phyloP scores from a whole-genome alignment of 2,113 vertebrate species.

The Aegypius monachus region DNA sequence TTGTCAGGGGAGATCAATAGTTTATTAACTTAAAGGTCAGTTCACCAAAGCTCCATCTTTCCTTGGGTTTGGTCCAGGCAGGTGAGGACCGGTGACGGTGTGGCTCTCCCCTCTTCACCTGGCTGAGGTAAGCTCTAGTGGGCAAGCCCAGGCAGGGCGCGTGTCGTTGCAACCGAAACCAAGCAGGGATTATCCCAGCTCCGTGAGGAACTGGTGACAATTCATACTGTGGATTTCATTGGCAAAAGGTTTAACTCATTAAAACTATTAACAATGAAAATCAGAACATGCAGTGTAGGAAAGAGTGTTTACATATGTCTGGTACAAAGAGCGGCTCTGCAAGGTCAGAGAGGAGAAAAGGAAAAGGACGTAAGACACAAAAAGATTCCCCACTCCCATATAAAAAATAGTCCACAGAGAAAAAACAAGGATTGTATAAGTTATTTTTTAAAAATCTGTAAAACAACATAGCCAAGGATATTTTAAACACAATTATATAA shows the following conservation, averaged over 20 bases:
- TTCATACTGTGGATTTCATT: slow-evolving; percentile 51
- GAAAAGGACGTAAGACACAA: not conserved
- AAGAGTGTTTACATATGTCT: slow-evolving; percentile 52
- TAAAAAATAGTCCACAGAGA: slow-evolving; percentile 62
- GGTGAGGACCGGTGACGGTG: not conserved
- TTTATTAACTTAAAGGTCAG: slow-evolving; percentile 76
- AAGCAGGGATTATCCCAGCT: slow-evolving; percentile 41
- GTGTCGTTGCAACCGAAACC: slow-evolving; percentile 32
- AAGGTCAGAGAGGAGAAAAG: slow-evolving; percentile 8
- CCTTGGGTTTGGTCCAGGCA: not conserved
- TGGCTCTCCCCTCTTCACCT: slow-evolving; percentile 17
- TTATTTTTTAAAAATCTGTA: slow-evolving; percentile 55
- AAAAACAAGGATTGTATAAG: slow-evolving; percentile 64
- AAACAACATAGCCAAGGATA: slow-evolving; percentile 46
- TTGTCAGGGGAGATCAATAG: slow-evolving; percentile 58
- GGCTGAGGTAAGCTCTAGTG: not conserved
- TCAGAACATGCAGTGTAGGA: slow-evolving; percentile 54
- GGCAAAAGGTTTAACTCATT: slow-evolving; percentile 64
- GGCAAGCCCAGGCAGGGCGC: slow-evolving; percentile 13
- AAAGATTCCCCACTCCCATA: slow-evolving; percentile 34
- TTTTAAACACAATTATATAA: slow-evolving; percentile 69
- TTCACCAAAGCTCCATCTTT: slow-evolving; percentile 44
- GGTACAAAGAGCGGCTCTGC: slow-evolving; percentile 44
- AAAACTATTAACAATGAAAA: slow-evolving; percentile 61
- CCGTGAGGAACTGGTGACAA: slow-evolving; percentile 11